Evolutionary conservation across 2,888 invertebrate species (phyloP), one percentile per base, ranked within the genome.

Genomic region (Drosophila putrida): DNA sequence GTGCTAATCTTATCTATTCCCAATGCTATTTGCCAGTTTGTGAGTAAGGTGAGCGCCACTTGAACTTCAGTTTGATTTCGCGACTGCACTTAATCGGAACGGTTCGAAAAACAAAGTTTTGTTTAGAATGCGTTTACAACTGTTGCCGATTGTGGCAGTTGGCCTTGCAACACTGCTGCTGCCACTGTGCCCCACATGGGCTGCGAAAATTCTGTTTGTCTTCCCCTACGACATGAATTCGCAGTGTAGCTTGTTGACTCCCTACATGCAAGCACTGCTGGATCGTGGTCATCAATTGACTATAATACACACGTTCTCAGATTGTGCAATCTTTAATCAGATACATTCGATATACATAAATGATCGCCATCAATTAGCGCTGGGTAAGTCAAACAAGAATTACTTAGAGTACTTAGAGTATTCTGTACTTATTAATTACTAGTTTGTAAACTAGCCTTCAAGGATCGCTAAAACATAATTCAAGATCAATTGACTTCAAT

Each of bases 281-380:
- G 71, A 81, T 11, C 80, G 89, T 6, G 93, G 93, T 0, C 93
- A 93, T 78, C 76, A 93, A 13, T 67, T 93, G 4, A 92, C 91
- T 0, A 74, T 92, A 0, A 85, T 92, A 25, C 88, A 90, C 35
- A 84, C 89, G 3, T 90, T 83, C 71, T 72, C 87, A 0, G 69
- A 81, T 9, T 88, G 84, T 39, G 20, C 54, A 0, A 6, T 43
- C 0, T 1, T 73, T 0, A 9, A 39, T 0, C 35, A 70, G 5
- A 35, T 76, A 5, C 46, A 66, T 1, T 71, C 70, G 4, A 88
- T 81, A 33, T 28, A 53, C 5, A 13, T 74, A 2, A 31, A 11
- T 10, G 57, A 85, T 57, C 49, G 54, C 0, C 41, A 71, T 13
- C 47, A 58, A 1, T 4, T 25, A 2, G n/a, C 0, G 0, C 6